Evolutionary conservation across 2,797 vertebrate genomes (phyloP), one percentile per base, ranked within the genome.

Genomic region (Bufotes viridis): DNA sequence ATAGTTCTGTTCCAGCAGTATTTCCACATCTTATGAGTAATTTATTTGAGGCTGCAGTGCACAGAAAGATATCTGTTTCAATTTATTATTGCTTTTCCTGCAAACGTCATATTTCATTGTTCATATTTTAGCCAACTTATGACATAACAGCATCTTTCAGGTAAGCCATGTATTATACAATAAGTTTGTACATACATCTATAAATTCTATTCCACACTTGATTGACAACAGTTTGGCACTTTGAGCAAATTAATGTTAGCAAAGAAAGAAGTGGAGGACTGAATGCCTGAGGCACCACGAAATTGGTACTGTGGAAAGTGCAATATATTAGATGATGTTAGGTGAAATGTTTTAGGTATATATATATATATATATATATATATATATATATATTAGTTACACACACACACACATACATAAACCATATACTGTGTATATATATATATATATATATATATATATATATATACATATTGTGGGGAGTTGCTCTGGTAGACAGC

Each of bases 171-270:
- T 75, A 53, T 58, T 58, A 85, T 61, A 70, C 15, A 80, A 17
- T 70, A 11, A 49, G 55, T 29, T 84, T 60, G 53, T 84, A 88
- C 26, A 26, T 72, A 57, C 29, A 84, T 79, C 76, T 63, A 29
- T 42, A 63, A 74, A 72, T 58, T 85, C 34, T 72, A 49, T 74
- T 80, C 76, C 65, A 81, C 49, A 65, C 42, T 61, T 88, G 82
- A 88, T 81, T 88, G 87, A 85, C 87, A 88, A 81, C 63, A 85
- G 55, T 74, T 34, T 49, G 80, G 57, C 76, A 81, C 72, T 88
- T 88, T 85, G 70, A 84, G 76, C 20, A 88, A 88, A 81, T 84
- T 84, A 79, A 88, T 34, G 74, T 55, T n/a, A 85, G 82, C 57
- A 85, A 74, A 72, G 65, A 17, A 80, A 61, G 55, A 26, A 58